Evolutionary conservation across 23 tunicate genomes (phyloP).

Genomic region (Ascidia mentula): DNA sequence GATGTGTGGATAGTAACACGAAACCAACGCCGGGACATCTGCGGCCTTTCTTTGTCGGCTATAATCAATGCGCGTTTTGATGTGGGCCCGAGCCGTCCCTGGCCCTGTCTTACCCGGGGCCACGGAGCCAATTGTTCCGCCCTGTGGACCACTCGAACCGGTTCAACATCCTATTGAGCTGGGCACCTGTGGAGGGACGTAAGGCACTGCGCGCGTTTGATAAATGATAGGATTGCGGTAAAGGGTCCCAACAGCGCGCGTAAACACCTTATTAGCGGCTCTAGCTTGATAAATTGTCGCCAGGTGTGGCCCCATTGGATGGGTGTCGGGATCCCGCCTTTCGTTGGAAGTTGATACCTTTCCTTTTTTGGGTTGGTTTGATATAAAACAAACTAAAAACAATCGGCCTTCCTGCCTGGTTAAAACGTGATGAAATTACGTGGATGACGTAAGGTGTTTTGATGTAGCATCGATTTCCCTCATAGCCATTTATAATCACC

Average conservation of each 20-base stretch:
- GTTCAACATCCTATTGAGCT: neutral
- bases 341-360: too few species aligned
- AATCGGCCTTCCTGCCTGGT: too few species aligned
- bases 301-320: neutral
- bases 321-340: too few species aligned
- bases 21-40: neutral
- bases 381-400: too few species aligned
- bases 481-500: too few species aligned
- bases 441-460: too few species aligned
- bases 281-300: slow-evolving; percentile 2
- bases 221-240: slow-evolving; percentile 1
- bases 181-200: neutral
- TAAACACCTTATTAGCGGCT: neutral
- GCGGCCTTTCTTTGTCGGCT: neutral
- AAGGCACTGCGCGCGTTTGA: neutral
- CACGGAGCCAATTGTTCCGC: slow-evolving; percentile 5
- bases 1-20: neutral
- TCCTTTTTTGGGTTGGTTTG: too few species aligned
- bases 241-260: neutral
- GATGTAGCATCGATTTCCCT: too few species aligned
- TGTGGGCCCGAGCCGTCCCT: too few species aligned
- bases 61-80: slow-evolving; percentile 4
- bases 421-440: too few species aligned
- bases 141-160: neutral
- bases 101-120: neutral